Evolutionary conservation across 1,140 invertebrate genomes (phyloP).

Genomic region (Drosophila nigromelanica): DNA sequence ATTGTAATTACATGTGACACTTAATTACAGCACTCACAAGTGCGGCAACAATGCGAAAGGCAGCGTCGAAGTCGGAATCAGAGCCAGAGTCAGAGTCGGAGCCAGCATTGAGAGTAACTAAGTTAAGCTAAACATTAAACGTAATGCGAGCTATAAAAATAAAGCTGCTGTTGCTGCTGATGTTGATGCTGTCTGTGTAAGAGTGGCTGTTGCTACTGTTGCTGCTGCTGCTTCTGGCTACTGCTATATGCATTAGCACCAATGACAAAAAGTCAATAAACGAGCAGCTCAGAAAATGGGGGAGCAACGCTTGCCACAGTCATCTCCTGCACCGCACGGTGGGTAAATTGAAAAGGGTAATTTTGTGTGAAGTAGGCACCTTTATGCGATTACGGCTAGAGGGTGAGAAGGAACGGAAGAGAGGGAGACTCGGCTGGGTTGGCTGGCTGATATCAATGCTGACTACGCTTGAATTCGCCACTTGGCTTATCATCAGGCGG

Average conservation of each 20-base stretch:
- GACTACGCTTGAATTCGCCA: conserved; percentile 80
- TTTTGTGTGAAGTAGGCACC: conserved; percentile 83
- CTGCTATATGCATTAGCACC: conserved; percentile 75
- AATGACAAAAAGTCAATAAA: conserved; percentile 83
- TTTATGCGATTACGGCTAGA: conserved; percentile 52
- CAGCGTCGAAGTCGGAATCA: conserved; percentile 36
- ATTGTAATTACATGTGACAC: conserved; percentile 82
- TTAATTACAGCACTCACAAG: conserved; percentile 72
- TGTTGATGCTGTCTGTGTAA: conserved; percentile 43
- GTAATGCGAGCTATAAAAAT: conserved; percentile 77
- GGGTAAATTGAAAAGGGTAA: conserved; percentile 83
- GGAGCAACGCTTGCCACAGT: conserved; percentile 21
- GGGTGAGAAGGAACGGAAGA: neutral
- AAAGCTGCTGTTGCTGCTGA: conserved; percentile 70
- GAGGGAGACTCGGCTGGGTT: conserved; percentile 6
- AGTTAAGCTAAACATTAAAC: conserved; percentile 81
- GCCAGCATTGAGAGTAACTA: conserved; percentile 58
- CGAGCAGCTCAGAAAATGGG: conserved; percentile 36
- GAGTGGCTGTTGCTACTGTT: conserved; percentile 29
- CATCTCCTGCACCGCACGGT: conserved; percentile 24
- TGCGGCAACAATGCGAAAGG: conserved; percentile 45
- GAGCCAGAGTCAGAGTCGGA: conserved; percentile 25
- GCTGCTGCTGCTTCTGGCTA: conserved; percentile 38
- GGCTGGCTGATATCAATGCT: conserved; percentile 69
- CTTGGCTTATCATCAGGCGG: conserved; percentile 72